Conservation (phyloP, 2,797 vertebrate genomes). For the Agapornis canus region DNA sequence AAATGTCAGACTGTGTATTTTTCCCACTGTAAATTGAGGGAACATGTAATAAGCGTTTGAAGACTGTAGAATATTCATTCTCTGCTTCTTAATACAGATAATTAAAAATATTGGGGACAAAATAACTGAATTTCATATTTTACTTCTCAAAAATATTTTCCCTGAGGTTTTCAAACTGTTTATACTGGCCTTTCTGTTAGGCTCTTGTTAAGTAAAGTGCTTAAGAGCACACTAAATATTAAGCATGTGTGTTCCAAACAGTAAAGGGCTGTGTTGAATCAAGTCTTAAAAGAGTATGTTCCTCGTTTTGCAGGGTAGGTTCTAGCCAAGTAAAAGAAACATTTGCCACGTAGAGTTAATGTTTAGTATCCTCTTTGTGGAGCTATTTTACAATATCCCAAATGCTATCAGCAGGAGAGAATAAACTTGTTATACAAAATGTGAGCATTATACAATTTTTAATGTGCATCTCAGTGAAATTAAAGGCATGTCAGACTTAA, state of each 20-base stretch:
- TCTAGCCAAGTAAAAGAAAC: background rate
- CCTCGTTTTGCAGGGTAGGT: background rate
- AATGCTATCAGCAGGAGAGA: background rate
- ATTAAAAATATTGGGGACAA: background rate
- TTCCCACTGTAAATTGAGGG: background rate
- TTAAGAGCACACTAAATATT: background rate
- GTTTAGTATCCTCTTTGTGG: background rate
- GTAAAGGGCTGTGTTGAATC: background rate
- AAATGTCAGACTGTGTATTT: background rate
- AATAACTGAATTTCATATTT: background rate
- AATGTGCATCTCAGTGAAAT: constrained; percentile 32
- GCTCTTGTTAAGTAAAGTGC: background rate
- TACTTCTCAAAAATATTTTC: background rate
- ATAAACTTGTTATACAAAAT: background rate
- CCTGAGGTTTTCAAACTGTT: background rate
- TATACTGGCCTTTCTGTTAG: background rate
- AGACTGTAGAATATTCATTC: background rate
- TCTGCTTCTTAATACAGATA: background rate
- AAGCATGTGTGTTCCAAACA: background rate
- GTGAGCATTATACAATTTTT: constrained; percentile 6
- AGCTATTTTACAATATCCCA: background rate
- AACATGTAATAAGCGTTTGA: background rate
- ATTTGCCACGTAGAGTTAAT: background rate
- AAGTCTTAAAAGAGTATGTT: background rate
- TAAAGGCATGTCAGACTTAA: constrained; percentile 43